Evolutionary conservation across 53 echinoderm and acorn worm species (phyloP).

Genomic region (Apostichopus leukothele): DNA sequence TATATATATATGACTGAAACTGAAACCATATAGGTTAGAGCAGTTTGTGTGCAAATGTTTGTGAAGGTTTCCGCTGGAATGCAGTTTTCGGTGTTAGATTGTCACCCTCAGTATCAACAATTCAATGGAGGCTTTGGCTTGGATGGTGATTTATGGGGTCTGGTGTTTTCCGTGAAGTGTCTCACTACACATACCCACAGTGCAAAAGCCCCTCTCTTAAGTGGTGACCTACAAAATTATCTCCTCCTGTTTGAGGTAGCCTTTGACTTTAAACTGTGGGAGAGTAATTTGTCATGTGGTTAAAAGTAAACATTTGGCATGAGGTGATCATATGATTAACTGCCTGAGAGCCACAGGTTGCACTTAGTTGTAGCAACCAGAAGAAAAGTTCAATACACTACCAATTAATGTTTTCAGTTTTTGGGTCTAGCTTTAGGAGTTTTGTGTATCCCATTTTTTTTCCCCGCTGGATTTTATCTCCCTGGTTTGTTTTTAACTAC

Average conservation of each 20-base stretch:
- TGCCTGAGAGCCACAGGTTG: slow-evolving; percentile 10
- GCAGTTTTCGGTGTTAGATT: not conserved
- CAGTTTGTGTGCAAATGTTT: not conserved
- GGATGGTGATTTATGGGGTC: not conserved
- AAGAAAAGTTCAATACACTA: no score
- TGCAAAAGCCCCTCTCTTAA: not conserved
- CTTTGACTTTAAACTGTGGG: slow-evolving; percentile 26
- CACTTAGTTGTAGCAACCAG: not conserved
- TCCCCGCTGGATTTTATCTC: no score
- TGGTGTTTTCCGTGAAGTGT: not conserved
- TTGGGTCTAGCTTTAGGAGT: no score
- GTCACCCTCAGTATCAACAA: not conserved
- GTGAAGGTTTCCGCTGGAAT: not conserved
- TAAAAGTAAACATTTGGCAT: slow-evolving; percentile 17
- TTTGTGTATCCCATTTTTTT: no score
- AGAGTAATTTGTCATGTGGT: slow-evolving; percentile 30
- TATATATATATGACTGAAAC: no score
- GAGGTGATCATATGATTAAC: slow-evolving; percentile 33
- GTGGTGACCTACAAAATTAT: slow-evolving; percentile 24
- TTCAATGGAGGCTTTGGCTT: not conserved
- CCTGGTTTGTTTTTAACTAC: no score
- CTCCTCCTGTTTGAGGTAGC: slow-evolving; percentile 1
- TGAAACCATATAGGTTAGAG: no score
- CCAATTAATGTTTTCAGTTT: no score
- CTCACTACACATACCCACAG: not conserved